These are phyloP conservation scores for Rhodophaea formosa DNA, from an alignment of 2,888 invertebrate species.

Conservation along the genomic window DNA sequence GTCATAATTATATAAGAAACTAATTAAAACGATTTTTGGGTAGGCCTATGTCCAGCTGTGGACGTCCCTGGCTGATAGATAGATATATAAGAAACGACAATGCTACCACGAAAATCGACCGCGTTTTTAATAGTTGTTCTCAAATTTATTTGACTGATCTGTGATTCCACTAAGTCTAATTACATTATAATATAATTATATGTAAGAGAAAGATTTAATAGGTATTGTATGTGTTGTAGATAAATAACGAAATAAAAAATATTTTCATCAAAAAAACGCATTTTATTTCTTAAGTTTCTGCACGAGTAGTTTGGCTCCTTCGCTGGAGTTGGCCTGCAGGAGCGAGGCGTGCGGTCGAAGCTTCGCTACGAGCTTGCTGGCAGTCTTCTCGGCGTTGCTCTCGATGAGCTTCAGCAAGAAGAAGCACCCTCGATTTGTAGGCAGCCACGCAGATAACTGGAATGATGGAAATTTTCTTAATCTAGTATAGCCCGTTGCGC, in stretches of 20 bases:
- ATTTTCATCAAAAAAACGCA: not conserved
- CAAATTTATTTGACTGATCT: too few relatives aligned
- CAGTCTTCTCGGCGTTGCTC: slow-evolving; percentile 73
- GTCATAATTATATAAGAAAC: too few relatives aligned
- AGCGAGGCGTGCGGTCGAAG: slow-evolving; percentile 63
- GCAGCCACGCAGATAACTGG: slow-evolving; percentile 84
- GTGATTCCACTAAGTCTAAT: too few relatives aligned
- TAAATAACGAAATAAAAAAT: slow-evolving; percentile 9
- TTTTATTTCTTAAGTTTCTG: slow-evolving; percentile 72
- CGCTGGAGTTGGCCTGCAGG: slow-evolving; percentile 77
- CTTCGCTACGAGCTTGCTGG: slow-evolving; percentile 68
- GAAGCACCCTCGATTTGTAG: slow-evolving; percentile 89
- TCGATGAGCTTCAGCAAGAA: slow-evolving; percentile 85
- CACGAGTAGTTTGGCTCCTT: slow-evolving; percentile 84
- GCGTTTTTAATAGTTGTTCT: too few relatives aligned
- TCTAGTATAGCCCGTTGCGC: too few relatives aligned
- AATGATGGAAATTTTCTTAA: slow-evolving; percentile 32
- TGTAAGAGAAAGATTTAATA: not conserved
- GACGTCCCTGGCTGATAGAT: too few relatives aligned
- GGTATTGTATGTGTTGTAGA: too few relatives aligned
- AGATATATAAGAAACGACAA: too few relatives aligned
- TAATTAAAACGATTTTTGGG: too few relatives aligned
- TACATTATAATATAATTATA: too few relatives aligned
- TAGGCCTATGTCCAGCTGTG: too few relatives aligned
- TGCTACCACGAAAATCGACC: too few relatives aligned